phyloP scores from a whole-genome alignment of 2,113 vertebrate species.

The Arothron firmamentum region DNA sequence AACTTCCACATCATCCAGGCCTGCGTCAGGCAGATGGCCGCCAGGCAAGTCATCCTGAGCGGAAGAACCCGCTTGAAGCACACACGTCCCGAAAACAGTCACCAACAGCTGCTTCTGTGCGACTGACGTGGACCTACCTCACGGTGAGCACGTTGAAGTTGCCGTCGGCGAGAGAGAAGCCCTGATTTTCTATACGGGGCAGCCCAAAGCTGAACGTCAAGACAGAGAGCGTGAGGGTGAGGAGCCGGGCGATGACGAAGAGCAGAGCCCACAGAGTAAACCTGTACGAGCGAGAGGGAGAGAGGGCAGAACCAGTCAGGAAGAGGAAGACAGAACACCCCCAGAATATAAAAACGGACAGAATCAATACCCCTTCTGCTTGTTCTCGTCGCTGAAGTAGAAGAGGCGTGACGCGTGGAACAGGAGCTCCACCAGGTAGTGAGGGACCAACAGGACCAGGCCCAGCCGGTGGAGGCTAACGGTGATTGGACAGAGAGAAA shows the following conservation, averaged over 20 bases:
- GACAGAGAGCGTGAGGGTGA: slow-evolving; percentile 82
- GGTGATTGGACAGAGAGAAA: slow-evolving; percentile 6
- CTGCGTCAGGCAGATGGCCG: slow-evolving; percentile 82
- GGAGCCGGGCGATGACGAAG: slow-evolving; percentile 80
- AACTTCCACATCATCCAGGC: slow-evolving; percentile 91
- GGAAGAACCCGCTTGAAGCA: background rate
- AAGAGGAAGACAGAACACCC: background rate
- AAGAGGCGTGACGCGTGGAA: slow-evolving; percentile 84
- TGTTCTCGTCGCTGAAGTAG: slow-evolving; percentile 86
- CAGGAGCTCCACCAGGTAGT: slow-evolving; percentile 84
- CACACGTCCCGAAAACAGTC: background rate
- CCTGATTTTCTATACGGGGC: slow-evolving; percentile 77
- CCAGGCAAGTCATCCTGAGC: slow-evolving; percentile 80
- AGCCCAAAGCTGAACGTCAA: slow-evolving; percentile 83
- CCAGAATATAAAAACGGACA: background rate
- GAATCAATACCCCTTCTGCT: slow-evolving; percentile 78
- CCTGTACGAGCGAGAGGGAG: slow-evolving; percentile 50
- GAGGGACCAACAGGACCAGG: slow-evolving; percentile 80
- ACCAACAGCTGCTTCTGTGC: background rate
- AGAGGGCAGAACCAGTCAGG: background rate
- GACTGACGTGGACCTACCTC: slow-evolving; percentile 61
- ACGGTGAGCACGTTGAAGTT: slow-evolving; percentile 82
- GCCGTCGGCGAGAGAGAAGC: slow-evolving; percentile 76
- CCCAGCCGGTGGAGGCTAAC: slow-evolving; percentile 80
- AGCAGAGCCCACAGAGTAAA: slow-evolving; percentile 84